phyloP scores from a whole-genome alignment of 2,113 vertebrate species.

The Felis chaus region DNA sequence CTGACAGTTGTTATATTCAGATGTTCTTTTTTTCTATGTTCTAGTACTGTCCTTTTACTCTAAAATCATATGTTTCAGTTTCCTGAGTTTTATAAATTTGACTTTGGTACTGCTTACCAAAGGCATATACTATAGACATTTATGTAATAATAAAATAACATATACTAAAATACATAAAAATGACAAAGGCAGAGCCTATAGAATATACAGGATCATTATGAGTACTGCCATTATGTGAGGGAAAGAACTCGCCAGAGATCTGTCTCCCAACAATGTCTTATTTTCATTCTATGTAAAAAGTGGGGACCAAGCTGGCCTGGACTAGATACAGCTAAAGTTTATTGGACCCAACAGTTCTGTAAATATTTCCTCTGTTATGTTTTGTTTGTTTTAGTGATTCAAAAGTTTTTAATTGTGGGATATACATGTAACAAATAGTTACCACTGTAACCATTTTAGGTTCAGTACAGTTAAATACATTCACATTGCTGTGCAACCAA shows the following conservation, averaged over 20 bases:
- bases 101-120: neutral
- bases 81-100: slow-evolving; percentile 9
- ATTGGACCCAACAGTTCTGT: neutral
- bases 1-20: neutral
- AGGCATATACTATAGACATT: neutral
- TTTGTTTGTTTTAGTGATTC: neutral
- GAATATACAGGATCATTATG: neutral
- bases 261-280: neutral
- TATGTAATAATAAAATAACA: neutral
- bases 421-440: neutral
- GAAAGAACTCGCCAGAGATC: neutral
- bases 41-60: neutral
- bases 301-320: neutral
- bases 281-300: slow-evolving; percentile 2
- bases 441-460: neutral
- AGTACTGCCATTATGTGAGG: neutral
- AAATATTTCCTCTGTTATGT: slow-evolving; percentile 12
- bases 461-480: neutral
- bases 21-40: neutral
- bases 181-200: neutral
- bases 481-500: neutral
- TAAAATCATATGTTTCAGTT: slow-evolving; percentile 15
- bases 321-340: neutral
- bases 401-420: neutral
- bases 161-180: neutral